phyloP scores from a whole-genome alignment of 2,888 invertebrate species.

The Lysandra coridon region DNA sequence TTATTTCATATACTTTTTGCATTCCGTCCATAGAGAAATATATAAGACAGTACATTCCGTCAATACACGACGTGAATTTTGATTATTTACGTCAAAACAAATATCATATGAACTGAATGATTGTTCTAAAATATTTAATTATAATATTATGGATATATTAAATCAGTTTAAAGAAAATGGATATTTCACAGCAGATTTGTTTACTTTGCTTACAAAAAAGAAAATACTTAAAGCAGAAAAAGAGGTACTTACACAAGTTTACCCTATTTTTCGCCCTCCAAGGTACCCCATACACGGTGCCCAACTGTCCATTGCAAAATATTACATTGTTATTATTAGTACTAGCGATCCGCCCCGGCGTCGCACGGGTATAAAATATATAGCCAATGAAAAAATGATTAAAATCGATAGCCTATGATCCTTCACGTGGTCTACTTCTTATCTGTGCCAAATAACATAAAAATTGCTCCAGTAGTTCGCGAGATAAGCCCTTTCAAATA shows the following conservation, averaged over 20 bases:
- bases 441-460: too few species aligned
- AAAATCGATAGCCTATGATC: too few species aligned
- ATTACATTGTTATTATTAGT: background rate
- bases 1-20: too few species aligned
- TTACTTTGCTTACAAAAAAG: conserved; percentile 65
- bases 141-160: conserved; percentile 56
- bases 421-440: too few species aligned
- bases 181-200: conserved; percentile 67
- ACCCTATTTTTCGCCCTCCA: background rate
- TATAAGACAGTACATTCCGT: background rate
- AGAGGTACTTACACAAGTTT: conserved; percentile 50
- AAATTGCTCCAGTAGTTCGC: too few species aligned
- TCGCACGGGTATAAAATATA: too few species aligned
- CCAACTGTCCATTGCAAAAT: background rate
- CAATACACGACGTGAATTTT: conserved; percentile 1
- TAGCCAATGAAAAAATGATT: too few species aligned
- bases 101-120: background rate
- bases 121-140: conserved; percentile 34
- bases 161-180: conserved; percentile 69
- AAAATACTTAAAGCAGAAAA: conserved; percentile 52
- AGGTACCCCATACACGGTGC: background rate
- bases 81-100: conserved; percentile 25
- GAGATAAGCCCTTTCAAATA: too few species aligned
- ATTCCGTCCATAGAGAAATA: too few species aligned
- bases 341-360: too few species aligned